phyloP scores from a whole-genome alignment of 2,797 vertebrate species.

The Meda fulgida region DNA sequence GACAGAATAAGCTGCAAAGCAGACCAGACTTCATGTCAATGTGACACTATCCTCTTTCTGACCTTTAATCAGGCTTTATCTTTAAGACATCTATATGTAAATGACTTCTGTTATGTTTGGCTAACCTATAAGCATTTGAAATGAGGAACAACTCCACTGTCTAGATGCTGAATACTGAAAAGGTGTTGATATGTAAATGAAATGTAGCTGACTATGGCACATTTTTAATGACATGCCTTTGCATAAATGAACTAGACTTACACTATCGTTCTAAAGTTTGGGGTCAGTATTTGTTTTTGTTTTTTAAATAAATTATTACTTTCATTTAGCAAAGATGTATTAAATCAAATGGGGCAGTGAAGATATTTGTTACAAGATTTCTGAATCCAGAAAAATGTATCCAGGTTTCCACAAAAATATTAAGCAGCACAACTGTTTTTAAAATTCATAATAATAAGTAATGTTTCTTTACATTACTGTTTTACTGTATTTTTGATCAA shows the following conservation, averaged over 20 bases:
- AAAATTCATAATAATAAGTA: not conserved
- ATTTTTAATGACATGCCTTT: not conserved
- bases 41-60: not conserved
- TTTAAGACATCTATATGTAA: slow-evolving; percentile 21
- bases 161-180: not conserved
- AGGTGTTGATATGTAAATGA: not conserved
- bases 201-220: not conserved
- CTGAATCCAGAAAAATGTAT: not conserved
- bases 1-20: slow-evolving; percentile 1
- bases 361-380: not conserved
- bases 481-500: not conserved
- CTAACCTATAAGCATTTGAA: not conserved
- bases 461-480: not conserved
- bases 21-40: not conserved
- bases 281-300: not conserved
- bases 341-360: not conserved
- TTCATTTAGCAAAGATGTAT: not conserved
- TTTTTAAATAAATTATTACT: not conserved
- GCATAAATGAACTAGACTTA: not conserved
- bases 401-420: not conserved
- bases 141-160: not conserved
- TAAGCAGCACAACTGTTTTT: not conserved
- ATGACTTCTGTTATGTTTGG: not conserved
- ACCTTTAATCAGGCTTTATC: not conserved
- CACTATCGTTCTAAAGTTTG: not conserved